Evolutionary conservation across 2,113 vertebrate species (phyloP).

Genomic region (Corythornis vintsioides): DNA sequence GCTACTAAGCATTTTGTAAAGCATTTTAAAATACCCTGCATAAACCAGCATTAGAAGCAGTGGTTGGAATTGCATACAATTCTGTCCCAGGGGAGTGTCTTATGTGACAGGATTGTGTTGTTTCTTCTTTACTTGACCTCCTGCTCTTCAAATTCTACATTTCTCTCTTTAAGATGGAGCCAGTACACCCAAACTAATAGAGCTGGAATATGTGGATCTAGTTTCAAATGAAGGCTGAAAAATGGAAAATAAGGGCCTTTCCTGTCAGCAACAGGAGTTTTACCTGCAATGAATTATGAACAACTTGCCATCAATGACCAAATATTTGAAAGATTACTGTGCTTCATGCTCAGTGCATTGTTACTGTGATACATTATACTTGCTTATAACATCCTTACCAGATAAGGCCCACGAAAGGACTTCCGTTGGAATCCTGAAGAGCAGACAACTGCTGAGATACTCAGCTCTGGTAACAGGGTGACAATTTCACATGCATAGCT

Average conservation of each 20-base stretch:
- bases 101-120: neutral
- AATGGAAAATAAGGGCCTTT: neutral
- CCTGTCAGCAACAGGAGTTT: fast-evolving
- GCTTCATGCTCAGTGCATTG: neutral
- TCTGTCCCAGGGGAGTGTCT: neutral
- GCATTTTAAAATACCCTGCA: neutral
- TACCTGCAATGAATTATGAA: neutral
- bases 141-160: neutral
- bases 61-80: neutral
- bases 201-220: neutral
- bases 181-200: neutral
- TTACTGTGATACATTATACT: neutral
- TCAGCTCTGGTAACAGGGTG: neutral
- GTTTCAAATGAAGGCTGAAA: neutral
- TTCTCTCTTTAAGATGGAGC: neutral
- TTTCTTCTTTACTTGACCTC: neutral
- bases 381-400: neutral
- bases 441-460: neutral
- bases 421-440: neutral
- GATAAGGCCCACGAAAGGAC: neutral
- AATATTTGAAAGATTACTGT: neutral
- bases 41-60: neutral
- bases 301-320: neutral
- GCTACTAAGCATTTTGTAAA: neutral
- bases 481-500: neutral